A percentile compares a stretch with the other conserved stretches of the same genome.
phyloP scores from a whole-genome alignment of 2,797 vertebrate species.

The Ispidina lecontei region DNA sequence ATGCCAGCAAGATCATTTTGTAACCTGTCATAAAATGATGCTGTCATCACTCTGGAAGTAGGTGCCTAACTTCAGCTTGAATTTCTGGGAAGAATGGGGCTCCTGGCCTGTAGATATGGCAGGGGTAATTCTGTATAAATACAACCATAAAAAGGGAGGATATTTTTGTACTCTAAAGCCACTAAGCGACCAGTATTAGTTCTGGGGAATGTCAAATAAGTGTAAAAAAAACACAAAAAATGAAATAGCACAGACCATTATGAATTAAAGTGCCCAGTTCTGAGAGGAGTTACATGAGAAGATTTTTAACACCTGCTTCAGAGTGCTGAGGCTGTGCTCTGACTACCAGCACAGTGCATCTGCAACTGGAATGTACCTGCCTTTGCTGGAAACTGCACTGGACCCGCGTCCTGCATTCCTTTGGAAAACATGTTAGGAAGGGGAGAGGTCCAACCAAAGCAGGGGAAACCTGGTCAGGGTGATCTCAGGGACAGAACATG shows the following conservation, averaged over 20 bases:
- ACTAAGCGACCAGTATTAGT: neutral
- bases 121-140: neutral
- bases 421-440: conserved; percentile 42
- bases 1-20: neutral
- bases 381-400: conserved; percentile 65
- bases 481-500: conserved; percentile 70
- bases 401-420: conserved; percentile 9
- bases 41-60: neutral
- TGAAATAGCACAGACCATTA: neutral
- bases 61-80: neutral
- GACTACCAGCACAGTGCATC: neutral
- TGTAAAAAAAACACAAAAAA: neutral
- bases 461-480: conserved; percentile 71
- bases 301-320: neutral
- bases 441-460: conserved; percentile 78
- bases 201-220: neutral
- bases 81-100: neutral
- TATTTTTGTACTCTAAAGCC: neutral
- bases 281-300: neutral
- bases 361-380: conserved; percentile 48
- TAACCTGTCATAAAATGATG: neutral
- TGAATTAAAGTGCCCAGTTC: neutral
- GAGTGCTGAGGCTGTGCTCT: neutral
- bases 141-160: neutral
- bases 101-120: neutral